Evolutionary conservation across 2,797 vertebrate species (phyloP).

Genomic region (Phalanger gymnotis): DNA sequence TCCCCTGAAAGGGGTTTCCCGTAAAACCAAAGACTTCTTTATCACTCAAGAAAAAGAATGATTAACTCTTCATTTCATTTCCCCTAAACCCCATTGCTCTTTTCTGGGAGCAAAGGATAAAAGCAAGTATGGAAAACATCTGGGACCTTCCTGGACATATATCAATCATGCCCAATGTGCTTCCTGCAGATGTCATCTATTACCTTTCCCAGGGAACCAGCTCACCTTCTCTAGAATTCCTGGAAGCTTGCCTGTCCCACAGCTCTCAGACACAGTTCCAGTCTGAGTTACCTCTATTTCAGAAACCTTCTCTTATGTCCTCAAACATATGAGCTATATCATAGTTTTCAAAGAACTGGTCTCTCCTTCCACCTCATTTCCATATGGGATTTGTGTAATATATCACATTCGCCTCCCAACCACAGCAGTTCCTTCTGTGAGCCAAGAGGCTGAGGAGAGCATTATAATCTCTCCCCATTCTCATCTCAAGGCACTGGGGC

Average conservation of each 20-base stretch:
- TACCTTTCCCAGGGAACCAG: not conserved
- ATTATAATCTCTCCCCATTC: not conserved
- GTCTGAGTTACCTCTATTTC: not conserved
- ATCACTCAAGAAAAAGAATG: not conserved
- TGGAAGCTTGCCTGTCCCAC: not conserved
- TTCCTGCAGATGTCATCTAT: not conserved
- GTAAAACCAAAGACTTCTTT: not conserved
- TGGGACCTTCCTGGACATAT: not conserved
- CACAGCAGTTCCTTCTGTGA: not conserved
- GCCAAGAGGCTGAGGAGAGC: not conserved
- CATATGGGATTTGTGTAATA: not conserved
- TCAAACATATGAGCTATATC: not conserved
- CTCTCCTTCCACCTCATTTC: not conserved
- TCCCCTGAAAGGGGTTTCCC: not conserved
- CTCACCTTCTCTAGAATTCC: not conserved
- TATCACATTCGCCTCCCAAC: not conserved
- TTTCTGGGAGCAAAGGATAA: not conserved
- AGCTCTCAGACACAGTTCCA: not conserved
- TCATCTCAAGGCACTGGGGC: not conserved
- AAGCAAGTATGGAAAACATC: slow-evolving; percentile 23
- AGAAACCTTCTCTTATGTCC: not conserved
- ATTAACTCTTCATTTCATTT: slow-evolving; percentile 18
- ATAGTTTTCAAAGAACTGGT: not conserved
- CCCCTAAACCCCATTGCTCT: not conserved
- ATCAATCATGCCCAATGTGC: not conserved